Evolutionary conservation across 2,888 invertebrate species (phyloP), one percentile per base, ranked within the genome.

Genomic region (Hydroisotoma schaefferi): DNA sequence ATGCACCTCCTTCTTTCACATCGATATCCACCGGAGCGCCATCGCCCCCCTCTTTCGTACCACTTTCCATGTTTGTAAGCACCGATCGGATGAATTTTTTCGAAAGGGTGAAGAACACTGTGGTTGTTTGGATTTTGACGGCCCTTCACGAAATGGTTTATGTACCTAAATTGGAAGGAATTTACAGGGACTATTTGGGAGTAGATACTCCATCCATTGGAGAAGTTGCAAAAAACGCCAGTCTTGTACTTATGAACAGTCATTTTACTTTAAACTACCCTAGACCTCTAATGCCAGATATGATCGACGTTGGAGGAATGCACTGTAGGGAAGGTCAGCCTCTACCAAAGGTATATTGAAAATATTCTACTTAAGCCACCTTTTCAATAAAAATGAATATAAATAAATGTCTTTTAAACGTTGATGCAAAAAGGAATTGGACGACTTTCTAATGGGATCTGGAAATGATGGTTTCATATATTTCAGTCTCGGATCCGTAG

Each of bases 401-500:
- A n/a, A n/a, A n/a, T n/a, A n/a, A n/a, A n/a, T n/a, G n/a, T n/a
- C n/a, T n/a, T n/a, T n/a, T n/a, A n/a, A n/a, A n/a, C n/a, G n/a
- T n/a, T n/a, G n/a, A n/a, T n/a, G n/a, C n/a, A n/a, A n/a, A n/a
- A n/a, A 55, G 46, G 55, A 55, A 22, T 20, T 55, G 4, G 15
- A 44, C 2, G 47, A 55, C 22, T 55, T 55, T 20, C 20, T 46
- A 18, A 33, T 46, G 2, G 12, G 20, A 2, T 44, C 46, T 15
- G 47, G 47, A 6, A 82, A 87, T 0, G 74, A 79, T 20, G 90
- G 90, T 2, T 90, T 90, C 75, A 84, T 90, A 57, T 90, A 86
- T 76, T 87, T 90, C 15, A 89, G 89, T 33, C 89, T 90, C 88
- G 90, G 90, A 0, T 89, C 90, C 0, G 88, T 88, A 1, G 88